Evolutionary conservation across 2,113 vertebrate species (phyloP), one percentile per base, ranked within the genome.

Genomic region (Megaceryle torquata): DNA sequence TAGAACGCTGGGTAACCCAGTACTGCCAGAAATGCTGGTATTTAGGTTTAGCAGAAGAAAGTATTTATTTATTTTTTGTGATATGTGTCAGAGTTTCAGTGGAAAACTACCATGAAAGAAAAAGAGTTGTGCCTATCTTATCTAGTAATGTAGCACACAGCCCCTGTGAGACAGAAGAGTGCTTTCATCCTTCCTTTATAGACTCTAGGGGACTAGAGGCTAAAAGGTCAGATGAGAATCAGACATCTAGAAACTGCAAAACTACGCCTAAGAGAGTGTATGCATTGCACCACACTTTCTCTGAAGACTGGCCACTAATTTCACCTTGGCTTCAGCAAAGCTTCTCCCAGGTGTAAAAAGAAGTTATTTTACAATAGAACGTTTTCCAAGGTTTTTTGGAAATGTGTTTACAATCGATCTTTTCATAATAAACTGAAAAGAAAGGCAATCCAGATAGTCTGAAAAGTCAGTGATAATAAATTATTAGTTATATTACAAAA

Each of bases 321-420:
- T 79, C 43, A 91, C 37, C 82, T 63, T 78, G 46, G 71, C 72
- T 93, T 88, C 71, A 78, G 59, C 74, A 74, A 89, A 94, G 41
- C 46, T 72, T 75, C 53, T 91, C 54, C 53, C 46, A 67, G 39
- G 59, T 63, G 31, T 67, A 92, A 84, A 82, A 82, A 9, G 16
- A 69, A 65, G 25, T 84, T 89, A 82, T 70, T 91, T 69, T 22
- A 94, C 41, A 89, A 69, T 33, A 76, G 26, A 44, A 56, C 4
- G 5, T 70, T 74, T 93, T 89, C 57, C 35, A 20, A 7, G 35
- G 12, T 39, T 19, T 69, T 17, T 68, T 37, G 50, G 28, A 6
- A 78, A 39, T 37, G 25, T 56, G 33, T 64, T 95, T 84, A 68
- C 18, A 64, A 53, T 29, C 0, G 1, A n/a, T 60, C 25, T 37